A percentile compares a stretch with the other conserved stretches of the same genome.
These are phyloP conservation scores for Cheumatopsyche charites DNA, from an alignment of 1,140 invertebrate species.

Conservation along the genomic window DNA sequence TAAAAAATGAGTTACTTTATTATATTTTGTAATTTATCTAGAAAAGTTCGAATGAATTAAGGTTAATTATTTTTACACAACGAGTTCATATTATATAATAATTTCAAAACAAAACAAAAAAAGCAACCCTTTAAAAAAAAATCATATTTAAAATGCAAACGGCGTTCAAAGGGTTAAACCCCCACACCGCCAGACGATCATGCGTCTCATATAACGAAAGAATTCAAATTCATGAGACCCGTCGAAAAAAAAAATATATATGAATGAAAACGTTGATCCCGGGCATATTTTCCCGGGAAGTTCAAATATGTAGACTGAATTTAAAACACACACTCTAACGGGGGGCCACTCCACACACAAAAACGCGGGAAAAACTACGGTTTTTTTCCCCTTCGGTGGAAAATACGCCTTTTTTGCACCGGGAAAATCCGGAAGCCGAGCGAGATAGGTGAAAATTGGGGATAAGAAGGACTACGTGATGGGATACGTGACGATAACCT, in stretches of 20 bases:
- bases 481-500: conserved; percentile 27
- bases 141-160: too few relatives aligned
- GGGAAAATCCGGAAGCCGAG: conserved; percentile 10
- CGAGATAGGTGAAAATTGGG: conserved; percentile 17
- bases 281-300: conserved; percentile 19
- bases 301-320: conserved; percentile 27
- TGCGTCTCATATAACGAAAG: neutral
- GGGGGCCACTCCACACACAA: neutral
- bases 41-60: too few relatives aligned
- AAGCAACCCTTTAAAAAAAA: too few relatives aligned
- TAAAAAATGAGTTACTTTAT: too few relatives aligned
- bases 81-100: too few relatives aligned
- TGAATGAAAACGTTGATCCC: conserved; percentile 26
- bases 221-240: conserved; percentile 21
- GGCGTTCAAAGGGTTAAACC: too few relatives aligned
- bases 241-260: neutral
- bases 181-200: too few relatives aligned
- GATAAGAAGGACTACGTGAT: conserved; percentile 25
- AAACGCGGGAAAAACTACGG: conserved; percentile 8
- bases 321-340: conserved; percentile 8
- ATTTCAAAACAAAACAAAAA: too few relatives aligned
- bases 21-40: too few relatives aligned
- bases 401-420: neutral
- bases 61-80: too few relatives aligned
- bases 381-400: neutral